These are phyloP conservation scores for Bombus superbus DNA, from an alignment of 1,140 invertebrate genomes.

Conservation along the genomic window DNA sequence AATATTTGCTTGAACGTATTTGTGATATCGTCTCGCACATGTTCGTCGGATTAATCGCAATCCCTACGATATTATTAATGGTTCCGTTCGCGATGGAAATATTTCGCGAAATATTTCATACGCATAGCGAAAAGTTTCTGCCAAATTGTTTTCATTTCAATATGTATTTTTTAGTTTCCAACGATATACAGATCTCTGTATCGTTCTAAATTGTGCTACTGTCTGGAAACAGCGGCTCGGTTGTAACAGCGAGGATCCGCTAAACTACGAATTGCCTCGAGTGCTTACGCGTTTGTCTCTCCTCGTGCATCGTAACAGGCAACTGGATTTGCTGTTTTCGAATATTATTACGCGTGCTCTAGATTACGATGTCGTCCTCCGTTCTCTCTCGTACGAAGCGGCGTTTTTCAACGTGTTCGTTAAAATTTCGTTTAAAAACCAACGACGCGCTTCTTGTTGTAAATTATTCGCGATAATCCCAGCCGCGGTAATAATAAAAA, in stretches of 20 bases:
- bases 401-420: neutral
- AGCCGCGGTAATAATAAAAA: neutral
- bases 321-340: slow-evolving; percentile 4
- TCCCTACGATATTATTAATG: neutral
- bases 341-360: neutral
- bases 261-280: slow-evolving; percentile 24
- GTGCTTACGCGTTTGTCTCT: slow-evolving; percentile 10
- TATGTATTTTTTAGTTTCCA: neutral
- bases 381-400: no score
- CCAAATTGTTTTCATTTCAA: neutral
- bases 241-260: neutral
- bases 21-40: neutral
- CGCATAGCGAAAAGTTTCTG: neutral
- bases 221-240: neutral
- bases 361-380: neutral
- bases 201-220: neutral
- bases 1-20: neutral
- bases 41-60: neutral
- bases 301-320: neutral
- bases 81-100: neutral
- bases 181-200: neutral
- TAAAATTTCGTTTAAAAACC: neutral
- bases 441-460: neutral
- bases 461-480: neutral
- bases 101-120: neutral